phyloP scores from a whole-genome alignment of 2,797 vertebrate genomes.

The Sylvilagus floridanus region DNA sequence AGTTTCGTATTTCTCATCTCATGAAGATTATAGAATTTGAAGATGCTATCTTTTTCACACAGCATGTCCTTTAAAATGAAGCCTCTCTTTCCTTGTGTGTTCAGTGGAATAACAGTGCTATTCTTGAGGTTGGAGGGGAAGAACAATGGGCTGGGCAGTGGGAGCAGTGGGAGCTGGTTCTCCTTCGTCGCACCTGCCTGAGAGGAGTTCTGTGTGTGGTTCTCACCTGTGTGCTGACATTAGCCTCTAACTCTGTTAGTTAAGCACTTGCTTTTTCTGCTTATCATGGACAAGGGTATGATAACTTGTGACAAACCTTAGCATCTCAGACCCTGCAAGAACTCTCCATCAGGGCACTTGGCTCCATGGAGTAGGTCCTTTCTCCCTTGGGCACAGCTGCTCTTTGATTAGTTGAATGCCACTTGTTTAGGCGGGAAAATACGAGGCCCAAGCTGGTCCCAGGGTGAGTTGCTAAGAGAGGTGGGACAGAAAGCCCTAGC shows the following conservation, averaged over 20 bases:
- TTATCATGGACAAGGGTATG: not conserved
- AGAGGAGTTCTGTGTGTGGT: not conserved
- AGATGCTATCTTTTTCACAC: not conserved
- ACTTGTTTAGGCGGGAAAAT: not conserved
- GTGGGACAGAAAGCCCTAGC: not conserved
- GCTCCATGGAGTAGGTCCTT: not conserved
- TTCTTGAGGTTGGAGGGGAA: not conserved
- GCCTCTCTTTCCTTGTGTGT: not conserved
- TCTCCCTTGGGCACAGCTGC: not conserved
- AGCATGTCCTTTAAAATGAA: not conserved
- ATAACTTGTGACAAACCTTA: not conserved
- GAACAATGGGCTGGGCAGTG: accelerated
- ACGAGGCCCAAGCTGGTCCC: not conserved
- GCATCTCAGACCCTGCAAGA: not conserved
- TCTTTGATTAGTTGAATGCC: not conserved
- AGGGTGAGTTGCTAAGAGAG: not conserved
- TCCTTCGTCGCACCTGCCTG: not conserved
- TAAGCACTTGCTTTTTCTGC: not conserved
- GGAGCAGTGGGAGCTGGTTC: not conserved
- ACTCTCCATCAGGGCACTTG: not conserved
- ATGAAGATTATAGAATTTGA: not conserved
- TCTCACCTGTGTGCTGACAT: not conserved
- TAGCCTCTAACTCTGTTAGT: not conserved
- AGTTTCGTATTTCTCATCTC: not conserved
- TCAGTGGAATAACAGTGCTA: not conserved